Conservation (phyloP, 2,113 vertebrate species). For the Oophaga pumilio region DNA sequence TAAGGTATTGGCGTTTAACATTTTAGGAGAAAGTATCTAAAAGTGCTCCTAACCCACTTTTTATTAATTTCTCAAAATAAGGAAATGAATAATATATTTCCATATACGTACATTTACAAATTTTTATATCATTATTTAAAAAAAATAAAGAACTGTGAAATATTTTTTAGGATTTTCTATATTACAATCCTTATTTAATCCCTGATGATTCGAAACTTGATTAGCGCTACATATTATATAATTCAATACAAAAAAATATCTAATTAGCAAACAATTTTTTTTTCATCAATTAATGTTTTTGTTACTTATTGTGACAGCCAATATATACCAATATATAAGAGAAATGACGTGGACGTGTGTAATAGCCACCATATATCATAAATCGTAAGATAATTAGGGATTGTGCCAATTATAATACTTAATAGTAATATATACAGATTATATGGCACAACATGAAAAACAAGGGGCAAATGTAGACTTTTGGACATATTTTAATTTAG, state of each 20-base stretch:
- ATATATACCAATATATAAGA: background rate
- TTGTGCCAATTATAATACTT: background rate
- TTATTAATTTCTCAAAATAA: background rate
- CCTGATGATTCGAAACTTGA: background rate
- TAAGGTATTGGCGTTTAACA: background rate
- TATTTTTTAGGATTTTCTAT: background rate
- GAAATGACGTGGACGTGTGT: background rate
- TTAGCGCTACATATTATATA: background rate
- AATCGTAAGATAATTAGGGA: no score
- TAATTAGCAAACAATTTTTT: background rate
- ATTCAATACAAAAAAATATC: background rate
- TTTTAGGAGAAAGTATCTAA: background rate
- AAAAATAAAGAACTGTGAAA: background rate
- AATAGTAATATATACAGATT: background rate
- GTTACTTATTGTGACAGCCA: background rate
- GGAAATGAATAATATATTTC: background rate
- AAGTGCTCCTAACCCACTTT: background rate
- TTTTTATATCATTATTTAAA: background rate
- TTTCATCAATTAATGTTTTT: background rate
- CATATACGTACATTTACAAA: background rate
- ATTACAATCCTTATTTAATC: background rate
- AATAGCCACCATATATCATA: background rate
- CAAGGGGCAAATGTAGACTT: background rate
- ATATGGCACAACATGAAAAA: background rate
- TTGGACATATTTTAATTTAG: background rate